Percentiles rank a stretch among this genome's conserved stretches.
These are phyloP conservation scores for Palloptera scutellata DNA, from an alignment of 2,888 invertebrate species.

Conservation along the genomic window DNA sequence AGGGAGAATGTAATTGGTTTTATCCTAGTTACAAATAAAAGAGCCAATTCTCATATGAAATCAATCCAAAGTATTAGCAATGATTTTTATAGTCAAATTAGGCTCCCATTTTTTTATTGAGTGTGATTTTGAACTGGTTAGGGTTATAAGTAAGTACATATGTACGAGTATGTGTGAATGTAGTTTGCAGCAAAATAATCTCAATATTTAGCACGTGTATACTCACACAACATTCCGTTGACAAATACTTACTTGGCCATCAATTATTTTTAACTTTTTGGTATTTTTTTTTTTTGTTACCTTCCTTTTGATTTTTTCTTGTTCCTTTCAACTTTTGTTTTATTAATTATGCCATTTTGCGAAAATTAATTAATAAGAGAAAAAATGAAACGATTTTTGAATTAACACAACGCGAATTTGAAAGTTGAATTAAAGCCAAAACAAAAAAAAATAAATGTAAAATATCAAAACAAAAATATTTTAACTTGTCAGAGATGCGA, in stretches of 20 bases:
- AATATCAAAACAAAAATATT: neutral
- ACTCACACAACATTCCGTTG: neutral
- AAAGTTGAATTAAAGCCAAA: neutral
- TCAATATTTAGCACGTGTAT: neutral
- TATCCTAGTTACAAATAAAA: too few species aligned
- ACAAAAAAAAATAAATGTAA: neutral
- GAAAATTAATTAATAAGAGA: neutral
- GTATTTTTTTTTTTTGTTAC: neutral
- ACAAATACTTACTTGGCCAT: neutral
- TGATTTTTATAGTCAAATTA: too few species aligned
- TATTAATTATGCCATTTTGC: neutral
- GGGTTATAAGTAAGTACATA: too few species aligned
- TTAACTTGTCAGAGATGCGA: too few species aligned
- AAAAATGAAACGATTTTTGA: neutral
- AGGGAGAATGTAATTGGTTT: too few species aligned
- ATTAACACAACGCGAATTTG: neutral
- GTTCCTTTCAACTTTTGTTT: neutral
- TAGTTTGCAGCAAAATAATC: neutral
- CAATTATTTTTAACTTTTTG: neutral
- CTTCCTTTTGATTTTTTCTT: neutral
- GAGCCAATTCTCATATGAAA: too few species aligned
- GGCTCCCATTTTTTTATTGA: too few species aligned
- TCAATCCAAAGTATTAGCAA: too few species aligned
- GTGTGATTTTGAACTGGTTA: too few species aligned
- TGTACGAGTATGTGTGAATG: neutral